Percentiles rank a stretch among this genome's conserved stretches.
phyloP scores from a whole-genome alignment of 1,140 invertebrate species.

The Acyrthosiphon pisum region DNA sequence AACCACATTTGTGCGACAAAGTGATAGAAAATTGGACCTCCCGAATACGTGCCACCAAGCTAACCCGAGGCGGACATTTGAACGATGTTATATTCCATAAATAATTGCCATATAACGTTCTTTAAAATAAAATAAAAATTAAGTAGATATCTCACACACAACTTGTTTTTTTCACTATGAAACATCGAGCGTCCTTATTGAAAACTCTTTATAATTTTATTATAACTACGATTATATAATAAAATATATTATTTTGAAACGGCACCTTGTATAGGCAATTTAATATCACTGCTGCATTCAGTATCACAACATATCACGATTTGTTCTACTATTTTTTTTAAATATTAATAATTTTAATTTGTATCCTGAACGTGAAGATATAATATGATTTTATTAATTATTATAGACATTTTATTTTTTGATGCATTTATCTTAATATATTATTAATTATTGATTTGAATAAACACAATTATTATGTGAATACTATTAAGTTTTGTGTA shows the following conservation, averaged over 20 bases:
- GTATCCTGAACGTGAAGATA: not conserved
- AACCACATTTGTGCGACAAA: no score
- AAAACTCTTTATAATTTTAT: not conserved
- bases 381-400: not conserved
- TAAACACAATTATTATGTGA: not conserved
- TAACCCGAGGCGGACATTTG: no score
- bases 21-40: no score
- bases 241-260: not conserved
- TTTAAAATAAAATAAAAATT: no score
- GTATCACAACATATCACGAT: not conserved
- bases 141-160: no score
- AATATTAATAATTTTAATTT: not conserved
- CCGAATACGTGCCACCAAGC: no score
- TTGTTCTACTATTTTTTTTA: not conserved
- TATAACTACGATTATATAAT: not conserved
- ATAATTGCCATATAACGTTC: no score
- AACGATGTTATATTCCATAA: no score
- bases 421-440: not conserved
- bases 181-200: no score
- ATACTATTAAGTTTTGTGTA: not conserved
- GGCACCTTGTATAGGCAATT: constrained; percentile 50
- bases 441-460: not conserved
- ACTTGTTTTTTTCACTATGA: no score
- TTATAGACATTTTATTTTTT: not conserved
- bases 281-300: constrained; percentile 34